phyloP scores from a whole-genome alignment of 2,113 vertebrate genomes.

The Sylvicapra grimmia region DNA sequence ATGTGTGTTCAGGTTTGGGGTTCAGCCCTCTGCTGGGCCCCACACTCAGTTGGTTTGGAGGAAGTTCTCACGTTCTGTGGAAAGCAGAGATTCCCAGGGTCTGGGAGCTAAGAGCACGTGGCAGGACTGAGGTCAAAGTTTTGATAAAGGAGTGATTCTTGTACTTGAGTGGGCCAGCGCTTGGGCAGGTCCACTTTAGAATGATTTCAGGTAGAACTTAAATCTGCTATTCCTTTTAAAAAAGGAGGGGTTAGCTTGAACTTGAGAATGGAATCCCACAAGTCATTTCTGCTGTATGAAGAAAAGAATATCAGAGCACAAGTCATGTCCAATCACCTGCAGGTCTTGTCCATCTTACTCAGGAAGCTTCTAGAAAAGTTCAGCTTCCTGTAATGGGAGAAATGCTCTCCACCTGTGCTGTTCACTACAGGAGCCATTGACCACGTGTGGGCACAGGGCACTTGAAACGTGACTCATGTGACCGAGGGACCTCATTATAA shows the following conservation, averaged over 20 bases:
- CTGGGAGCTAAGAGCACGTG: background rate
- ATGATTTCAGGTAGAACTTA: fast-evolving
- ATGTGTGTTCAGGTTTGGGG: fast-evolving
- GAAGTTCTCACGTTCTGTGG: background rate
- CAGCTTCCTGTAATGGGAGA: background rate
- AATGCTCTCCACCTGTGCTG: fast-evolving
- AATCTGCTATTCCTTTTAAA: background rate
- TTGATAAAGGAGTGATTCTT: too few species aligned
- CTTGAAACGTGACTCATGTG: background rate
- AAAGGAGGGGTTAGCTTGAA: background rate
- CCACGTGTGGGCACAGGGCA: background rate
- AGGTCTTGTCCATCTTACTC: background rate
- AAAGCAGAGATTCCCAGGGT: background rate
- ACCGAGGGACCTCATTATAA: background rate
- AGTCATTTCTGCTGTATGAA: background rate
- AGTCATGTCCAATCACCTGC: background rate
- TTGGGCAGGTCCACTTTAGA: background rate
- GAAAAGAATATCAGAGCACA: background rate
- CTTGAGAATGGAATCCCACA: too few species aligned
- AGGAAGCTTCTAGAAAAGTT: background rate
- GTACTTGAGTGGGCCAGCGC: background rate
- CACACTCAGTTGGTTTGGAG: too few species aligned
- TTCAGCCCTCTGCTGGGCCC: background rate
- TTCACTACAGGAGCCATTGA: fast-evolving
- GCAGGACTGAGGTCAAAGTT: background rate